A percentile compares a stretch with the other conserved stretches of the same genome.
Conservation (phyloP, 2,797 vertebrate species). For the Falco naumanni region DNA sequence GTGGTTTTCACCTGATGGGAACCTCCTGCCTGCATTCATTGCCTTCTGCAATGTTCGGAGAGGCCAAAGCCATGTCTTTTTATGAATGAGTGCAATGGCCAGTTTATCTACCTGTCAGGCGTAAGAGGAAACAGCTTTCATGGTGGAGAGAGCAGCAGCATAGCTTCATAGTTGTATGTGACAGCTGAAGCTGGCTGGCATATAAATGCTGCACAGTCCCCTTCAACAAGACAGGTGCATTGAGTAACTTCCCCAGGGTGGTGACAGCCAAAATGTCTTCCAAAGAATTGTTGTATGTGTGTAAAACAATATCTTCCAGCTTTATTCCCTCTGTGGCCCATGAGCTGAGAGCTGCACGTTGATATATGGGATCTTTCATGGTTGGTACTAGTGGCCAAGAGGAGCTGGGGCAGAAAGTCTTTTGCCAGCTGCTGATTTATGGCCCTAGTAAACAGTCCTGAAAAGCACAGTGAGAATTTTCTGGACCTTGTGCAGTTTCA, state of each 20-base stretch:
- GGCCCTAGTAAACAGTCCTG: background rate
- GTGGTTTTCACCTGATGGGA: background rate
- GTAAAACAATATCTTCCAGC: background rate
- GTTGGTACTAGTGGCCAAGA: background rate
- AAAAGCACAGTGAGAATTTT: slow-evolving; percentile 41
- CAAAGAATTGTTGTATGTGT: background rate
- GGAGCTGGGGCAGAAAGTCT: slow-evolving; percentile 6
- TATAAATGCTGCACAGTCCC: background rate
- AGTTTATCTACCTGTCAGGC: background rate
- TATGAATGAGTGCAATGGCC: background rate
- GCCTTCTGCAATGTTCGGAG: background rate
- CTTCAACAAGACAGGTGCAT: background rate
- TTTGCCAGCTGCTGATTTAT: slow-evolving; percentile 43
- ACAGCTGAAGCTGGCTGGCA: background rate
- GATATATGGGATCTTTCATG: background rate
- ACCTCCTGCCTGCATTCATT: background rate
- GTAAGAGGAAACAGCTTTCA: background rate
- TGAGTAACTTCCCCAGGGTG: background rate
- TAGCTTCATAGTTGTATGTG: background rate
- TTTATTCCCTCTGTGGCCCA: background rate
- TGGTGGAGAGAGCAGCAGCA: background rate
- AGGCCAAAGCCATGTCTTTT: background rate
- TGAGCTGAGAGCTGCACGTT: background rate
- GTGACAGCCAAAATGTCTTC: background rate
- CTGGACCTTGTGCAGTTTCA: background rate